Evolutionary conservation across 1,140 invertebrate genomes (phyloP), one percentile per base, ranked within the genome.

Genomic region (Paraescarpia echinospica): DNA sequence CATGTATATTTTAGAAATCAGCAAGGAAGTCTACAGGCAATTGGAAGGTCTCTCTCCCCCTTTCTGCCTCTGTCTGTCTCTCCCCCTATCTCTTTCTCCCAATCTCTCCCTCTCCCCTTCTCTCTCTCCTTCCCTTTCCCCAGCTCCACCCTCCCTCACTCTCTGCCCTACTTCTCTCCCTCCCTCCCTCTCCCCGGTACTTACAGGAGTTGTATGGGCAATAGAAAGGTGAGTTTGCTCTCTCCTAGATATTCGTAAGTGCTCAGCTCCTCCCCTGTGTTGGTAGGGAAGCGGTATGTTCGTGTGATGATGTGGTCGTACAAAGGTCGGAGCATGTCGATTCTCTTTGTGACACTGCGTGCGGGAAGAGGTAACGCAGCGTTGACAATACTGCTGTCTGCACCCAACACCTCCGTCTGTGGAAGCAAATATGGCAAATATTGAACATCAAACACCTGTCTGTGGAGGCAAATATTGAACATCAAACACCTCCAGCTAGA

Each of bases 241-340:
- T 99, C 99, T 0, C 98, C 97, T 98, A 99, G 98, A 92, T 98
- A 97, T 96, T 99, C 98, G 94, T 99, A 98, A 4, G 99, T 98
- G 92, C 98, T 98, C 89, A 99, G 98, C 96, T 99, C 98, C 8
- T 98, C 98, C 2, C 98, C 98, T 9, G 98, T 96, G 6, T 98
- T 98, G 0, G 98, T 98, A 95, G 99, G 98, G 96, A 99, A 98
- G 91, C 98, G 97, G 95, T 98, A 99, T 0, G 98, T 98, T 93
- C 98, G 97, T 93, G 98, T 97, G 93, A 97, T 97, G 89, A 98
- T 97, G 95, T 98, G 98, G 9, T 97, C 97, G 95, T 97, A 96
- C 98, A 98, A 2, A 98, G 91, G 91, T 5, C 41, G 34, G 12
- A 91, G 34, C 89, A 90, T 90, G 34, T 90, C 89, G 0, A 90